phyloP scores from a whole-genome alignment of 2,113 vertebrate species.

The Hippocampus barbouri region DNA sequence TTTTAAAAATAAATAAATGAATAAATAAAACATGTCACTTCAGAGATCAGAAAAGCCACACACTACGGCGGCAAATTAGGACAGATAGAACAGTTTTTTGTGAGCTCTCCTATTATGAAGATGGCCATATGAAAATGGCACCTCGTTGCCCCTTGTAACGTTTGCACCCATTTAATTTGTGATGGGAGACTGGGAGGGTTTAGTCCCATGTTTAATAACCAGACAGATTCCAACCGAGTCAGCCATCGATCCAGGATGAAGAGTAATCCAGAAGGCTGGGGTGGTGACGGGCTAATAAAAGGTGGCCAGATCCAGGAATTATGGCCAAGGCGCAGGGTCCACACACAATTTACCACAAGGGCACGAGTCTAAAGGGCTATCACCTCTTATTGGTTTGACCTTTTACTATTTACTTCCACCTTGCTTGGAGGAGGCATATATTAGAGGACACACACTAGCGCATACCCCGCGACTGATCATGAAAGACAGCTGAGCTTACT shows the following conservation, averaged over 20 bases:
- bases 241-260: constrained; percentile 68
- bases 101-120: constrained; percentile 31
- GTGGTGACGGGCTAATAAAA: constrained; percentile 57
- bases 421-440: constrained; percentile 41
- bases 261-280: constrained; percentile 21
- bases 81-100: background rate
- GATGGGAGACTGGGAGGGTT: constrained; percentile 65
- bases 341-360: constrained; percentile 38
- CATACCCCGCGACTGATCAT: background rate
- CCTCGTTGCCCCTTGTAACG: constrained; percentile 33
- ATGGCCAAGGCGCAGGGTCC: constrained; percentile 47
- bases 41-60: too few species aligned
- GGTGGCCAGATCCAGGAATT: constrained; percentile 68
- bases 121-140: constrained; percentile 40
- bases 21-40: too few species aligned
- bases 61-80: constrained; percentile 3
- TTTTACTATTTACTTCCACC: constrained; percentile 49
- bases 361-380: constrained; percentile 42
- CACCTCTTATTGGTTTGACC: constrained; percentile 47
- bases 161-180: constrained; percentile 62
- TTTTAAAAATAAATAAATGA: too few species aligned
- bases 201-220: constrained; percentile 73
- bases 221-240: constrained; percentile 58
- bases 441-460: background rate
- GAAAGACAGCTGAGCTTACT: background rate